Percentiles rank a stretch among this genome's conserved stretches.
These are phyloP conservation scores for Caenorhabditis sinica DNA, from an alignment of 2,888 invertebrate genomes.

Conservation along the genomic window DNA sequence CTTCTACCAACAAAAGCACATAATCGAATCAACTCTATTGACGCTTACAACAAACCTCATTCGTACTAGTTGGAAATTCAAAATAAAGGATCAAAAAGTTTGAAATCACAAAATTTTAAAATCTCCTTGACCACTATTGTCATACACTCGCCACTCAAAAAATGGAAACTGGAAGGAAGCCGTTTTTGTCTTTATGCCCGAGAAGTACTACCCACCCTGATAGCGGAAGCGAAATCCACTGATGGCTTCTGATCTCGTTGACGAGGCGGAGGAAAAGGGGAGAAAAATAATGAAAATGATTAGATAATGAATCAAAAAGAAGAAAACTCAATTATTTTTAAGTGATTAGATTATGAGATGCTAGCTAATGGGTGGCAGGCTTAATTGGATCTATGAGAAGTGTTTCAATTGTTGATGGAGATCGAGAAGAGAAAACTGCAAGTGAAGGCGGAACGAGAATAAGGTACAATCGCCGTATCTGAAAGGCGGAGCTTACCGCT, in stretches of 20 bases:
- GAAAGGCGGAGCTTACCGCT: neutral
- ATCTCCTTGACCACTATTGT: constrained; percentile 30
- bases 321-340: constrained; percentile 35
- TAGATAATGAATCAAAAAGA: constrained; percentile 43
- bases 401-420: neutral
- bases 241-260: constrained; percentile 46
- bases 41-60: constrained; percentile 22
- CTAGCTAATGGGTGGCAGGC: constrained; percentile 16
- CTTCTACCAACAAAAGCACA: constrained; percentile 14
- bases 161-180: constrained; percentile 42
- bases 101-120: neutral
- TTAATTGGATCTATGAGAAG: constrained; percentile 3
- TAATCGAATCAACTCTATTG: constrained; percentile 54
- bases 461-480: neutral
- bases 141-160: constrained; percentile 12
- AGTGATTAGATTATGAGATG: constrained; percentile 36
- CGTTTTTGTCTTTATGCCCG: constrained; percentile 40
- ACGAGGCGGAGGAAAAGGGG: neutral
- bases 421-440: neutral
- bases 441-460: neutral
- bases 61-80: constrained; percentile 26
- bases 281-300: constrained; percentile 11
- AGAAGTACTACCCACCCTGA: constrained; percentile 46
- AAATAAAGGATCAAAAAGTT: neutral
- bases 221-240: constrained; percentile 53